A percentile compares a stretch with the other conserved stretches of the same genome.
These are phyloP conservation scores for Calliphora vomitoria DNA, from an alignment of 2,888 invertebrate species.

Conservation along the genomic window DNA sequence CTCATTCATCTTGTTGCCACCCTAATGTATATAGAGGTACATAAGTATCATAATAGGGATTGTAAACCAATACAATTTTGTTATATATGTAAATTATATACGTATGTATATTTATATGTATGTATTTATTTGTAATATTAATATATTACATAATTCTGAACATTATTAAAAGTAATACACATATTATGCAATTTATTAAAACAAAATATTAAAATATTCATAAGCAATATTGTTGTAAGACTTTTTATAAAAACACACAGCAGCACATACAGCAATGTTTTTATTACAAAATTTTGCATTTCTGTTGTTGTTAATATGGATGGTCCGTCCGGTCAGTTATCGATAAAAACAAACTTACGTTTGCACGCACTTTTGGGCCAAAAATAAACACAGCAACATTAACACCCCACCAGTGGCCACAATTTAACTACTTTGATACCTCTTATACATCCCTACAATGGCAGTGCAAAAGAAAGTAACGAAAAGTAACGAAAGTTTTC, in stretches of 20 bases:
- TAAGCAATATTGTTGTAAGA: conserved; percentile 28
- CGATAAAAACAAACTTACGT: conserved; percentile 39
- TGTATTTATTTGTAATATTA: conserved; percentile 2
- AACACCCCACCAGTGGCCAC: background rate
- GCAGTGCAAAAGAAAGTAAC: conserved; percentile 55
- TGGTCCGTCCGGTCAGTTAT: background rate
- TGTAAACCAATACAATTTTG: background rate
- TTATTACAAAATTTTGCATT: conserved; percentile 60
- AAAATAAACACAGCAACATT: conserved; percentile 34
- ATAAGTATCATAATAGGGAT: background rate
- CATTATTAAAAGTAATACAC: conserved; percentile 5
- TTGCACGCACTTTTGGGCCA: conserved; percentile 51
- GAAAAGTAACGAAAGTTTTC: conserved; percentile 64
- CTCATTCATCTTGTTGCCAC: too few relatives aligned
- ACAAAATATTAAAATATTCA: conserved; percentile 63
- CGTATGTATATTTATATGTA: background rate
- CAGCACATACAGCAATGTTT: background rate
- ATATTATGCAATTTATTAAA: conserved; percentile 65
- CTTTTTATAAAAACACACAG: background rate
- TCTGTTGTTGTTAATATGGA: conserved; percentile 21
- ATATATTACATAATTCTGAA: conserved; percentile 21
- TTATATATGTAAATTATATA: background rate
- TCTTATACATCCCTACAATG: conserved; percentile 33
- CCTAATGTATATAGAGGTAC: too few relatives aligned
- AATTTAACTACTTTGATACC: background rate